A percentile compares a stretch with the other conserved stretches of the same genome.
Conservation (phyloP, 2,113 vertebrate species). For the Cricetomys ansorgei region DNA sequence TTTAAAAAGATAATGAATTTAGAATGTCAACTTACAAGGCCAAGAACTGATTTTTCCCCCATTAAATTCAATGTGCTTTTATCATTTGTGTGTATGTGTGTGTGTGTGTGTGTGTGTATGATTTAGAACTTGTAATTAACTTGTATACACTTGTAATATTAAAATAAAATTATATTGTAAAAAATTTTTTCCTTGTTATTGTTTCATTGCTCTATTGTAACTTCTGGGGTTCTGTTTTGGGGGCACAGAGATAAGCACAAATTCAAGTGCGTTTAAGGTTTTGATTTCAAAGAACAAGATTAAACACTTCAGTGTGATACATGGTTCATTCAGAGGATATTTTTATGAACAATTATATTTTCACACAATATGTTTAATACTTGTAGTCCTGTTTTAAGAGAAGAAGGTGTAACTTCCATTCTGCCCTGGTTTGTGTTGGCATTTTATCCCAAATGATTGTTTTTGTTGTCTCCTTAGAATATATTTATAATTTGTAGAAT, state of each 20-base stretch:
- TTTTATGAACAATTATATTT: neutral
- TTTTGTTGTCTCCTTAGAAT: neutral
- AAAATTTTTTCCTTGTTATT: neutral
- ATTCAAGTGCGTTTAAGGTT: conserved; percentile 14
- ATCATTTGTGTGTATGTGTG: neutral
- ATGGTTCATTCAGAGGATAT: neutral
- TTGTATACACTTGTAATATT: neutral
- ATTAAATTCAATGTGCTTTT: neutral
- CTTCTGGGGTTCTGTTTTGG: conserved; percentile 17
- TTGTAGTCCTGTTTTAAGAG: neutral
- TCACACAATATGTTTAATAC: neutral
- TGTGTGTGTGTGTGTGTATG: neutral
- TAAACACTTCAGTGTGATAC: neutral
- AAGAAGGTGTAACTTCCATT: neutral
- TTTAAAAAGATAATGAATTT: conserved; percentile 13
- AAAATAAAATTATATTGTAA: neutral
- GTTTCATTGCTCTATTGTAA: neutral
- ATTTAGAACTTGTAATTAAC: neutral
- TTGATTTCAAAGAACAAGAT: conserved; percentile 38
- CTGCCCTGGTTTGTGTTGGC: neutral
- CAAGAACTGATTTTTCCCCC: neutral
- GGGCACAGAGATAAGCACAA: neutral
- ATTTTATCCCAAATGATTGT: neutral
- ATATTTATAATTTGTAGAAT: neutral
- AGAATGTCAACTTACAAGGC: neutral